Conservation (phyloP, 1,140 invertebrate species). For the Orchestia grillus region DNA sequence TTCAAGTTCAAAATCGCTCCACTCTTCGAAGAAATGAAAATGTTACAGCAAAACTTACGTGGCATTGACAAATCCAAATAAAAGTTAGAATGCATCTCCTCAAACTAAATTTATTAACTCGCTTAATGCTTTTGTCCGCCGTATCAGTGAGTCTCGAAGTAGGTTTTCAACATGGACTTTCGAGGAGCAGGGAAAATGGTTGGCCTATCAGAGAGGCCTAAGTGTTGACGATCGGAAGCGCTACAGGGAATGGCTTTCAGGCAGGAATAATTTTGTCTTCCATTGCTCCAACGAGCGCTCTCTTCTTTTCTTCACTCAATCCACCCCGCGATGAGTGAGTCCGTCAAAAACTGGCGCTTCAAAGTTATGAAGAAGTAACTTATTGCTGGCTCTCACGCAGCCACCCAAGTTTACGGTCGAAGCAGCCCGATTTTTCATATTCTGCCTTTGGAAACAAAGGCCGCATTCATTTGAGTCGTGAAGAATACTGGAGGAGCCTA, state of each 20-base stretch:
- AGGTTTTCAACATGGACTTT: not conserved
- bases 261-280: not conserved
- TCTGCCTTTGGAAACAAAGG: not conserved
- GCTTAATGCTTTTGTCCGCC: not conserved
- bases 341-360: not conserved
- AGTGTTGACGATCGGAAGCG: constrained; percentile 5
- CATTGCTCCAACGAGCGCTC: not conserved
- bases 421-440: not conserved
- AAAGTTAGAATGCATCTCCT: not conserved
- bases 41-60: not conserved
- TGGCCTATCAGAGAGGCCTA: not conserved
- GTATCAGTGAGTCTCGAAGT: not conserved
- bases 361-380: not conserved
- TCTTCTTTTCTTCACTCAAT: not conserved
- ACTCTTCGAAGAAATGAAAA: not conserved
- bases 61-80: not conserved
- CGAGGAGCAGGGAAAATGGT: not conserved
- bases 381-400: not conserved
- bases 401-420: not conserved
- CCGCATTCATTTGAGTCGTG: not conserved
- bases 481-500: no score
- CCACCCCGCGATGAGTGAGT: not conserved
- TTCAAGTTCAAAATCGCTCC: not conserved
- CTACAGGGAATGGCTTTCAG: not conserved
- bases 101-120: not conserved